Conservation (phyloP, 1,140 invertebrate genomes). For the Tetramorium alpestre region DNA sequence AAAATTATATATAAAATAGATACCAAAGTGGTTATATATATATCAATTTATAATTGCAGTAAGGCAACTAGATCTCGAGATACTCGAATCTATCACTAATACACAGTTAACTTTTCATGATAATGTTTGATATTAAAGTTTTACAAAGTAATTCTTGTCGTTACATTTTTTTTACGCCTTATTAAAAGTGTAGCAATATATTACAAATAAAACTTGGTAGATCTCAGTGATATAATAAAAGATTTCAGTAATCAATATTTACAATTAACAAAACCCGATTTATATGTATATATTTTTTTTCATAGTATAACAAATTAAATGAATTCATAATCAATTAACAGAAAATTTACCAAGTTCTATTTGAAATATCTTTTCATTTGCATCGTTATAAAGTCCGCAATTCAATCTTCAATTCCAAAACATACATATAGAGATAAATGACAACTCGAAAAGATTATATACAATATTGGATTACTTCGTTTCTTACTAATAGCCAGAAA, state of each 20-base stretch:
- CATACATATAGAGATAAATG: constrained; percentile 26
- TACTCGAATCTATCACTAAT: constrained; percentile 78
- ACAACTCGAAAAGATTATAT: constrained; percentile 31
- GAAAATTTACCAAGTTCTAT: constrained; percentile 46
- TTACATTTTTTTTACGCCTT: neutral
- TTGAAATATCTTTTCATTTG: constrained; percentile 44
- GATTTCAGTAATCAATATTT: constrained; percentile 1
- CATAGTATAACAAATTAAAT: neutral
- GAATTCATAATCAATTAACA: neutral
- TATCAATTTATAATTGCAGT: constrained; percentile 77
- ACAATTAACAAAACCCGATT: neutral
- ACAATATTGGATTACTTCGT: constrained; percentile 1
- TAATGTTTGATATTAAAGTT: constrained; percentile 48
- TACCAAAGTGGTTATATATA: constrained; percentile 72
- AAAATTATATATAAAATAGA: constrained; percentile 77
- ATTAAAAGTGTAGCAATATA: neutral
- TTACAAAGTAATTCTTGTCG: constrained; percentile 1
- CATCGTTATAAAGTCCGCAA: constrained; percentile 8
- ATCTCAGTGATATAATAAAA: neutral
- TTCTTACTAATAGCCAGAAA: constrained; percentile 13
- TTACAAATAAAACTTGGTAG: constrained; percentile 30
- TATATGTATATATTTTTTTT: neutral
- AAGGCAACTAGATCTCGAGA: constrained; percentile 80
- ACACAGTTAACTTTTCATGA: constrained; percentile 60
- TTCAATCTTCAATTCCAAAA: constrained; percentile 17